These are phyloP conservation scores for Gibbula magus DNA, from an alignment of 2,888 invertebrate genomes.

Conservation along the genomic window DNA sequence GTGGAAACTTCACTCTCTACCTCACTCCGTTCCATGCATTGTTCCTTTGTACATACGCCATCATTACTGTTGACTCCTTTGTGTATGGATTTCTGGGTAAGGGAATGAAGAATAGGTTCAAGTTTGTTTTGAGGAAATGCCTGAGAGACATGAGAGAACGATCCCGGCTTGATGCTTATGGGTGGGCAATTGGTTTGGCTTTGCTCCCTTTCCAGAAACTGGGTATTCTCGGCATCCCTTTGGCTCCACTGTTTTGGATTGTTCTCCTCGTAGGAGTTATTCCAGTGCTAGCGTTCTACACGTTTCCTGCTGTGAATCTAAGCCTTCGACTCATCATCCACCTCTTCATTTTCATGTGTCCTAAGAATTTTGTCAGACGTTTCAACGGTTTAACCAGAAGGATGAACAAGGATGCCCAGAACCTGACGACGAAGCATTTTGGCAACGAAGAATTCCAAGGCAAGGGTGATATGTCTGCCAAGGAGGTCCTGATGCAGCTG, in stretches of 20 bases:
- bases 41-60: conserved; percentile 63
- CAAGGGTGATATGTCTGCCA: conserved; percentile 32
- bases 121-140: conserved; percentile 53
- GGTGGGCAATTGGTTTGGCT: conserved; percentile 55
- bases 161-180: conserved; percentile 39
- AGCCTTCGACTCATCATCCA: conserved; percentile 61
- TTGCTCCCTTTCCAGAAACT: conserved; percentile 65
- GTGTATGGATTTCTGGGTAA: conserved; percentile 52
- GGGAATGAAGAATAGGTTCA: conserved; percentile 50
- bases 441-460: conserved; percentile 37
- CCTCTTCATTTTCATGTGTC: conserved; percentile 53
- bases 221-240: conserved; percentile 61
- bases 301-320: conserved; percentile 66
- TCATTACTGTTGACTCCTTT: conserved; percentile 58
- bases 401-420: conserved; percentile 12
- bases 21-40: conserved; percentile 66
- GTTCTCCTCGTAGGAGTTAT: conserved; percentile 54
- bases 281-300: conserved; percentile 59
- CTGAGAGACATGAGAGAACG: conserved; percentile 60
- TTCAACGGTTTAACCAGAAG: neutral
- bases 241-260: conserved; percentile 60
- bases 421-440: conserved; percentile 36
- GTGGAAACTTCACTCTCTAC: conserved; percentile 60
- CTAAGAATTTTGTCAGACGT: conserved; percentile 27
- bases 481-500: conserved; percentile 42